phyloP scores from a whole-genome alignment of 2,888 invertebrate genomes.

The Sinodicranocentrus sp. region DNA sequence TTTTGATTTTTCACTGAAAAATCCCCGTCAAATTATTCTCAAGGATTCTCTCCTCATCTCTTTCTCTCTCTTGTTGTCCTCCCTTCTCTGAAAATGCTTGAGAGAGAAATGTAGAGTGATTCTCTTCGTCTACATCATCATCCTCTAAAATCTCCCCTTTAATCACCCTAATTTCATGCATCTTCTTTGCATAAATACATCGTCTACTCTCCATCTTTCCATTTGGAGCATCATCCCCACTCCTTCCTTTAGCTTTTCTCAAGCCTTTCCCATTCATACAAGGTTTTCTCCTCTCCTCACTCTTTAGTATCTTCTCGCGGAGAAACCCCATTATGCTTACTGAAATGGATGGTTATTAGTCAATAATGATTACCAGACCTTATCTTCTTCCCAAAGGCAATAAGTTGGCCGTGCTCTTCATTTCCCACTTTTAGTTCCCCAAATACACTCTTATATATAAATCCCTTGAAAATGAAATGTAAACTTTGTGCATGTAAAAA shows the following conservation, averaged over 20 bases:
- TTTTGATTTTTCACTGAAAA: neutral
- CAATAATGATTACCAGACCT: conserved; percentile 74
- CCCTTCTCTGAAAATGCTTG: neutral
- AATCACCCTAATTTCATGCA: conserved; percentile 65
- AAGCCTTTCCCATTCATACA: too few relatives aligned
- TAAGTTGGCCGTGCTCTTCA: conserved; percentile 12
- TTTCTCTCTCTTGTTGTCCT: conserved; percentile 3
- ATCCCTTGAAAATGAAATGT: conserved; percentile 23
- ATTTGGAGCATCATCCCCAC: neutral
- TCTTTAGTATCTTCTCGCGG: too few relatives aligned
- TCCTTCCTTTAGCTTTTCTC: neutral
- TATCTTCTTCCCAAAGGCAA: conserved; percentile 50
- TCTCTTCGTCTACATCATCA: conserved; percentile 9
- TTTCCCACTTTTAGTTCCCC: conserved; percentile 12
- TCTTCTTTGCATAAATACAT: conserved; percentile 59
- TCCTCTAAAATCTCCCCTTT: conserved; percentile 52
- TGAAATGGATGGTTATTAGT: conserved; percentile 72
- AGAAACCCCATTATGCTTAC: conserved; percentile 36
- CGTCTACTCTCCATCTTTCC: conserved; percentile 18
- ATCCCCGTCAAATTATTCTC: neutral
- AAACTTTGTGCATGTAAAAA: conserved; percentile 15
- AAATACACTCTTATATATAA: neutral
- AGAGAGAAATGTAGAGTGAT: neutral
- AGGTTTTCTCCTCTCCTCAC: neutral
- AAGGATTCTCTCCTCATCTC: neutral